Base-by-base conservation (phyloP, 2,113 vertebrate genomes). In the Poeciliopsis prolifica region DNA sequence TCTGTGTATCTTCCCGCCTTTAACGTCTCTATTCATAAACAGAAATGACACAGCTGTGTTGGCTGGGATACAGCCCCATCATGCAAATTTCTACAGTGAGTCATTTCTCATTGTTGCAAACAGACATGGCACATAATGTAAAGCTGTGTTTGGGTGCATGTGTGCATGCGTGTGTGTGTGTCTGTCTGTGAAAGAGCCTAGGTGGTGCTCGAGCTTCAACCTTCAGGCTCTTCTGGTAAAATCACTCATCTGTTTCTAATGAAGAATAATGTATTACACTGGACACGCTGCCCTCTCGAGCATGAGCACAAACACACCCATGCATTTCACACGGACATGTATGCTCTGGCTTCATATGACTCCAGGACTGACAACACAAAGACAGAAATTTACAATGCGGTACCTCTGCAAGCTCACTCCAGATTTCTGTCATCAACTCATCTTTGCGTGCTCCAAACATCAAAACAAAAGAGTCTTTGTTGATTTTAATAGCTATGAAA, bases 211-310 rank as follows among this genome's bases (percentile, higher is more conserved):
- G 88, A 82, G 88, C 74, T 88, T 86, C 86, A 91, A 92, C 87
- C 88, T 83, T 79, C 80, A 85, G 90, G 88, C 86, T 82, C 79
- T 83, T 61, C 77, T 88, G 89, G 78, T 89, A 91, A 83, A 86
- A 72, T 85, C 91, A 92, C 84, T 93, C 87, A 90, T 90, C 84
- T 92, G 89, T 93, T 90, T 88, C 90, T 91, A 93, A 92, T 92
- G 89, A 91, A 91, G 89, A 92, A 90, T 90, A 93, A 93, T 92
- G 88, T 84, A 80, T 64, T 69, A 74, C 73, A 70, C 65, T 75
- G 82, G 83, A 89, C 84, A 86, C 81, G 83, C 19, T 30, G 15
- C 61, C 26, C 58, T 24, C 44, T 76, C 68, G 60, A 58, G 37
- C 51, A 29, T 40, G 68, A 22, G 37, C 72, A 76, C 61, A 77